These are phyloP conservation scores for Ips typographus DNA, from an alignment of 1,140 invertebrate species.

Conservation along the genomic window DNA sequence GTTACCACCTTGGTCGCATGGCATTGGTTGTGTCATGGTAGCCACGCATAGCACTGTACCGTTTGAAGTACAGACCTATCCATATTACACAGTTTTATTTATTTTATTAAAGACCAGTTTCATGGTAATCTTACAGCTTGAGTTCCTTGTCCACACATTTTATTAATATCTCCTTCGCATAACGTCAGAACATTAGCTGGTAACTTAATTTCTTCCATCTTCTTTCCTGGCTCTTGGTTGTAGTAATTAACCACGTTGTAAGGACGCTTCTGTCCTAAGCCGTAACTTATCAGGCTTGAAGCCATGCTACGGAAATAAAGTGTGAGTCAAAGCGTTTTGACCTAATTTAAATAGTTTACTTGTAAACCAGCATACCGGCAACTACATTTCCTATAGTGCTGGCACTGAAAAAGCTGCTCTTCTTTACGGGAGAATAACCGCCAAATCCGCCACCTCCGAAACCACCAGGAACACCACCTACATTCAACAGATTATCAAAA, in stretches of 20 bases:
- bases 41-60: slow-evolving; percentile 39
- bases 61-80: slow-evolving; percentile 38
- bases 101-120: neutral
- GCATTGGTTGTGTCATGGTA: slow-evolving; percentile 30
- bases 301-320: slow-evolving; percentile 28
- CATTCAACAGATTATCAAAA: no score
- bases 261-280: slow-evolving; percentile 29
- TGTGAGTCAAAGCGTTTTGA: neutral
- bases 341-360: slow-evolving; percentile 22
- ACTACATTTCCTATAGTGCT: slow-evolving; percentile 41
- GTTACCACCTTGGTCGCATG: slow-evolving; percentile 37
- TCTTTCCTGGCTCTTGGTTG: slow-evolving; percentile 35
- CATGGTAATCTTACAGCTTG: slow-evolving; percentile 20
- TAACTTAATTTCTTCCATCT: slow-evolving; percentile 38
- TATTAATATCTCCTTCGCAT: slow-evolving; percentile 40
- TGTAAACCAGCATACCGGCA: slow-evolving; percentile 40
- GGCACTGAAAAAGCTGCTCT: slow-evolving; percentile 41
- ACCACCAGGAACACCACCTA: slow-evolving; percentile 17
- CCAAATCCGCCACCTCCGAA: slow-evolving; percentile 30
- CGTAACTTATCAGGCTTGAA: slow-evolving; percentile 35
- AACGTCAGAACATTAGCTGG: slow-evolving; percentile 40
- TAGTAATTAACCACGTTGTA: slow-evolving; percentile 44
- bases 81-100: neutral
- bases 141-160: slow-evolving; percentile 37
- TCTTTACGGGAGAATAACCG: slow-evolving; percentile 29